Evolutionary conservation across 2,888 invertebrate species (phyloP).

Genomic region (Andrena chrysosceles): DNA sequence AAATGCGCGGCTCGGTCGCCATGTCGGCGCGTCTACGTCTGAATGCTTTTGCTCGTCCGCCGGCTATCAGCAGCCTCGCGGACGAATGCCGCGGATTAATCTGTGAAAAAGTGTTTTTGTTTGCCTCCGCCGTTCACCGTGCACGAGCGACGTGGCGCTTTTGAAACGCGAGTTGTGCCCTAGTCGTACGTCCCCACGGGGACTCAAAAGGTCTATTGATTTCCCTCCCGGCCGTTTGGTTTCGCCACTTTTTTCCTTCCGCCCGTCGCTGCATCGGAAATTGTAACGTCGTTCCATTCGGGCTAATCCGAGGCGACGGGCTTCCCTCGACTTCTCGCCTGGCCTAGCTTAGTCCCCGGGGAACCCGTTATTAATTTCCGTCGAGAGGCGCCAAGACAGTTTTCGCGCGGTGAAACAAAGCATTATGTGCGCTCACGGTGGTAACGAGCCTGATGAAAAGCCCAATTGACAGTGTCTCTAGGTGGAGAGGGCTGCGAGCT

Average conservation of each 20-base stretch:
- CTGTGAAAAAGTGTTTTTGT: constrained; percentile 64
- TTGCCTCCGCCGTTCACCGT: constrained; percentile 43
- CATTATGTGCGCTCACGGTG: constrained; percentile 13
- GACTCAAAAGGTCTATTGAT: constrained; percentile 65
- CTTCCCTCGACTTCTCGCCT: constrained; percentile 1
- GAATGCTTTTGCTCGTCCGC: not conserved
- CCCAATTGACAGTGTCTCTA: constrained; percentile 33
- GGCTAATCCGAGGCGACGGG: constrained; percentile 28
- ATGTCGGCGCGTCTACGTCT: constrained; percentile 28
- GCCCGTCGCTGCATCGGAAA: constrained; percentile 53
- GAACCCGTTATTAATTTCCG: constrained; percentile 50
- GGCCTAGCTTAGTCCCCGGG: not conserved
- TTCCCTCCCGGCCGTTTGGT: constrained; percentile 43
- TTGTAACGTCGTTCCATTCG: constrained; percentile 63
- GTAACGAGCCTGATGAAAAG: constrained; percentile 38
- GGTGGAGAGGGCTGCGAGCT: not conserved
- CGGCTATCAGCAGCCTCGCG: constrained; percentile 25
- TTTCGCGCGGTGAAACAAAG: constrained; percentile 21
- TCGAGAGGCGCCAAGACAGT: constrained; percentile 19
- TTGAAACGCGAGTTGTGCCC: constrained; percentile 42
- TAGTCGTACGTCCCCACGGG: constrained; percentile 13
- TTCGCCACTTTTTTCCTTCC: constrained; percentile 27
- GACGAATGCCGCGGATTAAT: constrained; percentile 63
- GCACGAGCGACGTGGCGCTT: constrained; percentile 34
- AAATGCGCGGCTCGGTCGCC: constrained; percentile 43